A percentile compares a stretch with the other conserved stretches of the same genome.
These are phyloP conservation scores for Pterois miles DNA, from an alignment of 2,797 vertebrate genomes.

Conservation along the genomic window DNA sequence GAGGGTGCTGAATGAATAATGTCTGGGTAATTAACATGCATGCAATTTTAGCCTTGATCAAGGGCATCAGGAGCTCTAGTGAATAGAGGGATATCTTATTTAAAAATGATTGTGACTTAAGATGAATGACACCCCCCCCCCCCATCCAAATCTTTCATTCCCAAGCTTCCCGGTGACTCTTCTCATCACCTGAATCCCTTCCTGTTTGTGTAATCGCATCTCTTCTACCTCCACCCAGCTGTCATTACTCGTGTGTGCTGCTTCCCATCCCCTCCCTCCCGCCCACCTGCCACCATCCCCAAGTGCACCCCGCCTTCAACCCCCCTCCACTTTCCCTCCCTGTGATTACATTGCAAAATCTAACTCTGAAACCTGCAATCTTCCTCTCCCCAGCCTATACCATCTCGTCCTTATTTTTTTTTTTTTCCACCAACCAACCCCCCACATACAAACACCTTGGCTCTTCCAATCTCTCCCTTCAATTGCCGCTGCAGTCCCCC, in stretches of 20 bases:
- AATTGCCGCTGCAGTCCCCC: not conserved
- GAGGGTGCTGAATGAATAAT: constrained; percentile 48
- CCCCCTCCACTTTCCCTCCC: not conserved
- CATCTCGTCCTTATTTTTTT: constrained; percentile 3
- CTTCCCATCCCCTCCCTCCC: not conserved
- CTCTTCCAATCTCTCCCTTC: constrained; percentile 31
- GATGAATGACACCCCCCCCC: constrained; percentile 7
- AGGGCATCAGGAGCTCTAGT: constrained; percentile 23
- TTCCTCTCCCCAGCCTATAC: constrained; percentile 15
- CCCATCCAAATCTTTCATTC: constrained; percentile 27
- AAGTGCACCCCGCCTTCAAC: not conserved
- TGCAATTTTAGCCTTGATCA: constrained; percentile 50
- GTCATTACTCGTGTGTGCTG: constrained; percentile 14
- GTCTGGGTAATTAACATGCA: constrained; percentile 56
- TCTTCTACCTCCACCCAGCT: constrained; percentile 22
- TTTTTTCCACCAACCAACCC: constrained; percentile 2
- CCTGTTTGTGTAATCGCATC: constrained; percentile 38
- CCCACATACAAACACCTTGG: constrained; percentile 4
- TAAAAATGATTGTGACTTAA: constrained; percentile 31
- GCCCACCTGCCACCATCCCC: not conserved
- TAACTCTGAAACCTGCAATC: constrained; percentile 39
- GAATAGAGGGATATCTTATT: constrained; percentile 41
- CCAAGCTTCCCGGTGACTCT: constrained; percentile 9
- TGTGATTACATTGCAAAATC: constrained; percentile 62
- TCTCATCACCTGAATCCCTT: constrained; percentile 44